Conservation (phyloP, 2,888 invertebrate species). For the Prenolepis imparis region DNA sequence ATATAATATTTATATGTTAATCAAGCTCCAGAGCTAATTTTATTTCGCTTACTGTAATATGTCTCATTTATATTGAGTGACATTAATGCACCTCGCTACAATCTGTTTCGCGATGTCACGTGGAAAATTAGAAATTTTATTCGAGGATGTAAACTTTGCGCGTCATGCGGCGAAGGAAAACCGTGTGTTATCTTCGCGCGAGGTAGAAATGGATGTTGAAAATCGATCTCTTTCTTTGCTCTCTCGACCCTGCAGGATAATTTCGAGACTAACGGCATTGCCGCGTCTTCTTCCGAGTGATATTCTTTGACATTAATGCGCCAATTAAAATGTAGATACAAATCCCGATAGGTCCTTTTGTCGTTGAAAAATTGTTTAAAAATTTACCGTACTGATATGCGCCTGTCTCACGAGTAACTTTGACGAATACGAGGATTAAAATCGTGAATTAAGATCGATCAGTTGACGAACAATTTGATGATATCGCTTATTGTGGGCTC, state of each 20-base stretch:
- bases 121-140: conserved; percentile 65
- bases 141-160: conserved; percentile 59
- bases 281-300: conserved; percentile 43
- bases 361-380: conserved; percentile 51
- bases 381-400: conserved; percentile 73
- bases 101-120: conserved; percentile 66
- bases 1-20: conserved; percentile 40
- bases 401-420: conserved; percentile 63
- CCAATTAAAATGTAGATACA: conserved; percentile 61
- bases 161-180: conserved; percentile 63
- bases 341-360: conserved; percentile 32
- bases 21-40: conserved; percentile 82
- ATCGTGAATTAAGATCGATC: conserved; percentile 54
- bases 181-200: conserved; percentile 59
- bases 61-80: conserved; percentile 75
- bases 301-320: conserved; percentile 54
- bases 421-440: conserved; percentile 48
- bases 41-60: conserved; percentile 76
- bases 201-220: conserved; percentile 65
- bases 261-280: conserved; percentile 66
- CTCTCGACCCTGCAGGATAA: conserved; percentile 64
- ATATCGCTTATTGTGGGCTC: conserved; percentile 63
- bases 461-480: conserved; percentile 58
- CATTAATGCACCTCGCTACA: conserved; percentile 70
- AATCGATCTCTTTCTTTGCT: conserved; percentile 56